A percentile compares a stretch with the other conserved stretches of the same genome.
Evolutionary conservation across 2,113 vertebrate species (phyloP).

Genomic region (Hassar affinis): DNA sequence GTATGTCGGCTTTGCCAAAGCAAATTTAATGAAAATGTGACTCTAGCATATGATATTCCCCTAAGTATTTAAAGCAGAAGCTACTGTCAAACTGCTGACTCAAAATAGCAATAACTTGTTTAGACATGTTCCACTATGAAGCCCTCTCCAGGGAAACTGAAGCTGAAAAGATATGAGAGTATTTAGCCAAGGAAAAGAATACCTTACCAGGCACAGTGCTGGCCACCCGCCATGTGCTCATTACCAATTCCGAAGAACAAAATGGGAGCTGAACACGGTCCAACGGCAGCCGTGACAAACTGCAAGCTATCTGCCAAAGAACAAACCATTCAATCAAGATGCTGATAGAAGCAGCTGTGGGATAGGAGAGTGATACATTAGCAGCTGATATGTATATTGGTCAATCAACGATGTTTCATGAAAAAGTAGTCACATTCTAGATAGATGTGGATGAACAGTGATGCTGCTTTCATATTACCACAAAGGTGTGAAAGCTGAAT

Average conservation of each 20-base stretch:
- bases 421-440: constrained; percentile 30
- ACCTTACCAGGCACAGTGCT: neutral
- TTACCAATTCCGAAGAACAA: constrained; percentile 31
- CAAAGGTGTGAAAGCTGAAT: constrained; percentile 41
- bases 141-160: constrained; percentile 10
- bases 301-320: constrained; percentile 22
- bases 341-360: constrained; percentile 20
- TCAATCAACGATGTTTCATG: constrained; percentile 47
- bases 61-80: constrained; percentile 24
- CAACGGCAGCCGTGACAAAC: constrained; percentile 12
- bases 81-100: constrained; percentile 35
- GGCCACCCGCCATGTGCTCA: constrained; percentile 28
- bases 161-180: constrained; percentile 16
- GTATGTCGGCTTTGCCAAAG: constrained; percentile 34
- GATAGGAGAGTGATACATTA: constrained; percentile 31
- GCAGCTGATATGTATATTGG: constrained; percentile 32
- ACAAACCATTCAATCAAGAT: constrained; percentile 31
- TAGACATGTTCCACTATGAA: constrained; percentile 35
- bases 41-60: constrained; percentile 8
- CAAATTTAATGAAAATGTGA: constrained; percentile 36
- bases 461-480: neutral
- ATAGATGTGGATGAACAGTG: neutral
- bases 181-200: constrained; percentile 31
- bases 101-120: constrained; percentile 40
- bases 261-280: constrained; percentile 21